Evolutionary conservation across 2,113 vertebrate genomes (phyloP), one percentile per base, ranked within the genome.

Genomic region (Phaethon lepturus): DNA sequence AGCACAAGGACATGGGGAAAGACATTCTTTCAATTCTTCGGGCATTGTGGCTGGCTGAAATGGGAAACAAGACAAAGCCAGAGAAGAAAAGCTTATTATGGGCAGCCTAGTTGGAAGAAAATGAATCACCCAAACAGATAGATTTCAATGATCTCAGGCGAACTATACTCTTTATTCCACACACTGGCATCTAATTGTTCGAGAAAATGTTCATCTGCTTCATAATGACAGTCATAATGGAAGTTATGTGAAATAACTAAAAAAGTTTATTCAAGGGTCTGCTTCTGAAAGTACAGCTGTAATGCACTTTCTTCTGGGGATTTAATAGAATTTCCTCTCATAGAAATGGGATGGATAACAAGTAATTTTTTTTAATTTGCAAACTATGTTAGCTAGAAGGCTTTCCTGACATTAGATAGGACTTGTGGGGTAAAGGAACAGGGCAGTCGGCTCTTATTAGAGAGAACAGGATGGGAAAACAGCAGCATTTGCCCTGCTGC

Each of bases 41-140:
- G 90, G 95, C 97, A 98, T 98, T 98, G 98, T 98, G 96, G 95
- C 95, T 31, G 92, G 97, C 96, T 98, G 98, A 98, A 98, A 98
- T 92, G 97, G 95, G 98, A 98, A 98, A 95, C 97, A 97, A 98
- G 98, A 98, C 98, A 98, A 98, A 97, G 98, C 93, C 97, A 56
- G 81, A 94, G 96, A 98, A 98, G 98, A 98, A 98, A 98, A 98
- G 98, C 98, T 98, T 98, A 98, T 98, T 98, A 98, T 98, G 97
- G 97, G 82, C 93, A 97, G 97, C 97, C 97, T 98, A 97, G 98
- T 98, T 98, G 97, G 97, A 96, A 97, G 97, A 98, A 98, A 98
- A 98, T 98, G 98, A 98, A 98, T 98, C 98, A 98, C 97, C 98
- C 97, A 98, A 98, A 97, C 97, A 98, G 97, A 98, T 98, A 98